These are phyloP conservation scores for Eretmochelys imbricata DNA, from an alignment of 2,113 vertebrate species.

Conservation along the genomic window DNA sequence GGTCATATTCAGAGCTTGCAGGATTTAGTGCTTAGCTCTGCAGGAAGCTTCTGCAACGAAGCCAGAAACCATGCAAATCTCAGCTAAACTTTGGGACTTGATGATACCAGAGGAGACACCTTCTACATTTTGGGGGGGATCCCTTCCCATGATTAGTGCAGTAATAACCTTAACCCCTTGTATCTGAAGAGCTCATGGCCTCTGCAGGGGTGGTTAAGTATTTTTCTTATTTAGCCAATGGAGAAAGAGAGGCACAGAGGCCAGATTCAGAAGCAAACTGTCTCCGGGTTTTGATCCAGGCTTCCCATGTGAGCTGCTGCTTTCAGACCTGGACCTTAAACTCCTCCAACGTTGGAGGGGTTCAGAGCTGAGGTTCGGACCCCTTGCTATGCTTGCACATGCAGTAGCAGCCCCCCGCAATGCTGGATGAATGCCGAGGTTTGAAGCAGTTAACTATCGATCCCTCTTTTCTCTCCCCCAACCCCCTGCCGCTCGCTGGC, in stretches of 20 bases:
- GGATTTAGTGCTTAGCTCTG: too few species aligned
- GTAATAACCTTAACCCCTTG: too few species aligned
- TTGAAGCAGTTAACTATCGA: not conserved
- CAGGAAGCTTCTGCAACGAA: not conserved
- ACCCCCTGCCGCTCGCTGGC: not conserved
- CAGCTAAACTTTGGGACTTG: too few species aligned
- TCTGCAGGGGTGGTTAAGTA: not conserved
- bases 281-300: not conserved
- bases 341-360: not conserved
- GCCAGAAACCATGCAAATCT: not conserved
- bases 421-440: not conserved
- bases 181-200: not conserved
- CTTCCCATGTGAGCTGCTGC: not conserved
- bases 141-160: not conserved
- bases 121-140: not conserved
- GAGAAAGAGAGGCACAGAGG: not conserved
- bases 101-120: not conserved
- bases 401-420: accelerated
- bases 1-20: not conserved
- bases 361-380: not conserved
- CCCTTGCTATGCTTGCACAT: not conserved
- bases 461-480: not conserved
- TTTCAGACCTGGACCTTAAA: not conserved
- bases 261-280: not conserved
- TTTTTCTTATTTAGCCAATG: not conserved